phyloP scores from a whole-genome alignment of 1,140 invertebrate genomes.

The Yoshiicerus persimilis region DNA sequence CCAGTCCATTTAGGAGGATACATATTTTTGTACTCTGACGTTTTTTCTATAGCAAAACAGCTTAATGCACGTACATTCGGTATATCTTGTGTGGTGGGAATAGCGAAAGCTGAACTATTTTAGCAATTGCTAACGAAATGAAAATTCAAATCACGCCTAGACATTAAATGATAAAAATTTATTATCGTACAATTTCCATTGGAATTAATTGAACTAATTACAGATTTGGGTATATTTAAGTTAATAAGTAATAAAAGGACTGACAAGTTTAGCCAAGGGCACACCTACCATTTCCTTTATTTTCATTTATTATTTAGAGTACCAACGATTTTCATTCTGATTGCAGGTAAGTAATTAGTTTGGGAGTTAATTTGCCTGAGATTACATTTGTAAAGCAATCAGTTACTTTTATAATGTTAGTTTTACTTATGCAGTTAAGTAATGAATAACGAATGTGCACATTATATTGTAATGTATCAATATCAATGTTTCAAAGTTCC shows the following conservation, averaged over 20 bases:
- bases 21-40: neutral
- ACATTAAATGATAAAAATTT: neutral
- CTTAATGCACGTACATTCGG: neutral
- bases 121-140: neutral
- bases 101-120: neutral
- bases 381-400: neutral
- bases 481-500: neutral
- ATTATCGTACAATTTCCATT: neutral
- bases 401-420: neutral
- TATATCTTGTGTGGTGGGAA: no score
- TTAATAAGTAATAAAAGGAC: slow-evolving; percentile 15
- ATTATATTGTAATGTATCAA: neutral
- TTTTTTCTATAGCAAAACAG: no score
- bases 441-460: neutral
- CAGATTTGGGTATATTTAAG: neutral
- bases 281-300: neutral
- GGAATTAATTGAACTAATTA: neutral
- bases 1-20: no score
- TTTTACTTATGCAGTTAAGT: neutral
- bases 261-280: neutral
- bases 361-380: neutral
- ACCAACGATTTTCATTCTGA: neutral
- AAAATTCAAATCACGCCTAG: neutral
- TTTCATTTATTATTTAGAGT: neutral
- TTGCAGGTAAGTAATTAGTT: neutral